phyloP scores from a whole-genome alignment of 2,888 invertebrate species.

The Melinaea marsaeus region DNA sequence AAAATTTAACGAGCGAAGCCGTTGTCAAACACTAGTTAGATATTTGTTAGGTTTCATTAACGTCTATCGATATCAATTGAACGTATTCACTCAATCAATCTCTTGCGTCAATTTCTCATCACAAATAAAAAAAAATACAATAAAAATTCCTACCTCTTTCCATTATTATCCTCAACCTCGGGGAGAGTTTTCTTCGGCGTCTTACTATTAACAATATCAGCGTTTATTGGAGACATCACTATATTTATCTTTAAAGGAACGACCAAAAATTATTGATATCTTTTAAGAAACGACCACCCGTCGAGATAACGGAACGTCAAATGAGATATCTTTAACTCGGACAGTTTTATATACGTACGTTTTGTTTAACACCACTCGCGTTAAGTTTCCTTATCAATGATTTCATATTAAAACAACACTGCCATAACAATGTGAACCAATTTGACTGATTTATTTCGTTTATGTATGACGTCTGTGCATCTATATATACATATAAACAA shows the following conservation, averaged over 20 bases:
- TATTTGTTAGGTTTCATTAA: no score
- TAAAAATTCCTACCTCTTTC: constrained; percentile 44
- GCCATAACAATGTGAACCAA: background rate
- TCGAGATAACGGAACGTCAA: constrained; percentile 57
- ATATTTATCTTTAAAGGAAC: constrained; percentile 37
- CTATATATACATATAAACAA: no score
- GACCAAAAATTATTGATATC: constrained; percentile 19
- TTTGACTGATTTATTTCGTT: background rate
- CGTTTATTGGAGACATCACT: constrained; percentile 71
- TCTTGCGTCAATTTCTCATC: background rate
- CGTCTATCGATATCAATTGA: no score
- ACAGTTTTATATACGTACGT: constrained; percentile 51
- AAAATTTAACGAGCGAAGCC: no score
- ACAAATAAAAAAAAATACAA: background rate
- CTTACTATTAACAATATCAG: constrained; percentile 53
- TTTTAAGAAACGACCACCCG: constrained; percentile 34
- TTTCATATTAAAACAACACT: background rate
- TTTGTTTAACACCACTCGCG: background rate
- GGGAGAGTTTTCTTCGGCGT: constrained; percentile 59
- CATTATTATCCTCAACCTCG: constrained; percentile 62
- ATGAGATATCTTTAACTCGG: constrained; percentile 50
- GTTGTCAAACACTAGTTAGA: no score
- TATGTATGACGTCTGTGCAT: background rate
- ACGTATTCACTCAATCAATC: no score
- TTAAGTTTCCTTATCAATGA: background rate